Evolutionary conservation across 2,888 invertebrate genomes (phyloP), one percentile per base, ranked within the genome.

Genomic region (Phytoseiulus persimilis): DNA sequence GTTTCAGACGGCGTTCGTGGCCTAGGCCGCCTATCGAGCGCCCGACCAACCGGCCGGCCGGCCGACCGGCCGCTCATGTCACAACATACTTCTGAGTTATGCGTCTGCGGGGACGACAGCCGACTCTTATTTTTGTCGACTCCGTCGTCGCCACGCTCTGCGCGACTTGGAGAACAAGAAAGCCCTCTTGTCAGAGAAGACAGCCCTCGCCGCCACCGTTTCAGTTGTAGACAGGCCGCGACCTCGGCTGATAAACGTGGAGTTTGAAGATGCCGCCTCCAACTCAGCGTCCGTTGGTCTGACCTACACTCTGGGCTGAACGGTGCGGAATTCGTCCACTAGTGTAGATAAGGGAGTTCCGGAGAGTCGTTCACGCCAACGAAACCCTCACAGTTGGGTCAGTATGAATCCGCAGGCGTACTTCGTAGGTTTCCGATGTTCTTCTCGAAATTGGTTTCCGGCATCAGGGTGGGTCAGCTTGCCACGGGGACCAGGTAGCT

Each of bases 71-170:
- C n/a, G n/a, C n/a, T 46, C 14, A 28, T 18, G 65, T 65, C 65
- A 65, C 65, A 65, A 65, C 65, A 65, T 14, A 65, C 65, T 65
- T 65, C 65, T 65, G 65, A 65, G 65, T 65, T 65, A 65, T 65
- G 65, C 65, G 65, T 65, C 65, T 65, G 65, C 65, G 18, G 65
- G 28, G 65, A 65, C 65, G 65, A 14, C 65, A 14, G 65, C 65
- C 65, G 65, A 65, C 65, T 65, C 65, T 65, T 65, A 65, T 65
- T 65, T 65, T 65, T 65, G 65, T 65, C 65, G 65, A 65, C 65
- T 28, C 14, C 65, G 65, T 65, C 65, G 65, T 65, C 65, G 65
- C 65, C 65, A 65, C 18, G 65, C 65, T 65, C 65, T 6, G 18
- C 65, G 18, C 11, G 18, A 65, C 18, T 65, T 65, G 2, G 65